Evolutionary conservation across 2,888 invertebrate genomes (phyloP).

Genomic region (Apodemia mormo): DNA sequence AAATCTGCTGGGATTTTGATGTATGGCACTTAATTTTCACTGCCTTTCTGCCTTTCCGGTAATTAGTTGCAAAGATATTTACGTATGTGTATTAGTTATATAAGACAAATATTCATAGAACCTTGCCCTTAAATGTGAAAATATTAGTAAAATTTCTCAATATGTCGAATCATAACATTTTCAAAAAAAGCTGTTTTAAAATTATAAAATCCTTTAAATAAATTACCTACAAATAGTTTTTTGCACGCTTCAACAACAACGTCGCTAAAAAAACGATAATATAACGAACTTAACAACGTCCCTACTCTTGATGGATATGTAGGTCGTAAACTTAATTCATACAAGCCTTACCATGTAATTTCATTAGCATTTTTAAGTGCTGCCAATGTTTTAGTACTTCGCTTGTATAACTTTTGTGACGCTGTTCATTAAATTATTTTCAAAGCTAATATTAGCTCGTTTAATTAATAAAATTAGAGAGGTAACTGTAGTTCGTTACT

Average conservation of each 20-base stretch:
- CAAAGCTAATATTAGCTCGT: background rate
- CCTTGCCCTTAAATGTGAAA: no score
- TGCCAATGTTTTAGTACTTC: constrained; percentile 2
- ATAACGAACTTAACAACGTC: constrained; percentile 2
- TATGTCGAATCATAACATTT: background rate
- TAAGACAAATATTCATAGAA: no score
- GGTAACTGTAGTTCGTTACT: background rate
- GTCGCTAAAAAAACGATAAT: background rate
- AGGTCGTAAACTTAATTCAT: constrained; percentile 2
- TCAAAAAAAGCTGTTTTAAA: background rate
- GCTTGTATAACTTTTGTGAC: background rate
- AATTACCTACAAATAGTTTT: background rate
- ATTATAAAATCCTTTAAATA: background rate
- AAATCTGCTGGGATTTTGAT: no score
- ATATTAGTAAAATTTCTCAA: background rate
- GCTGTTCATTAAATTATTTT: background rate
- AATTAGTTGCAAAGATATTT: no score
- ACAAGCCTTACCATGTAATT: constrained; percentile 5
- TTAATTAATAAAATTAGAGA: background rate
- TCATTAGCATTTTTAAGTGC: background rate
- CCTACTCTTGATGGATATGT: constrained; percentile 6
- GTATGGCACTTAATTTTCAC: no score
- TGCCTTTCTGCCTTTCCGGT: no score
- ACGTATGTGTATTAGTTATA: no score
- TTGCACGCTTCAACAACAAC: background rate